Conservation (phyloP, 2,113 vertebrate species). For the Dipodomys stephensi region DNA sequence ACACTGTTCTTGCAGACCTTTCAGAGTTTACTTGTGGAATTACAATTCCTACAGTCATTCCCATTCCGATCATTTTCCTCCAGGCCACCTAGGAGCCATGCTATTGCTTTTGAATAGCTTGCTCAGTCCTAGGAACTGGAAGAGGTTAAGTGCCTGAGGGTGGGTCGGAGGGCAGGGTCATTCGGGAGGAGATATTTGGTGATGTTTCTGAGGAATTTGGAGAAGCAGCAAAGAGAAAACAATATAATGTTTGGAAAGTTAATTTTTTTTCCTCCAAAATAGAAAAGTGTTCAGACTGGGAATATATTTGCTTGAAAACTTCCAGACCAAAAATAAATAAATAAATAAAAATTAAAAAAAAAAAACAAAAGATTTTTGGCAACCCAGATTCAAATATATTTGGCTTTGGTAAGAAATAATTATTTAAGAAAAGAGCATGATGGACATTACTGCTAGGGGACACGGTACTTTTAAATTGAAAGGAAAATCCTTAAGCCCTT, state of each 20-base stretch:
- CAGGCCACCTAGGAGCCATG: background rate
- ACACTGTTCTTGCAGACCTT: background rate
- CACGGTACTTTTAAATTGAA: background rate
- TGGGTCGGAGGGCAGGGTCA: background rate
- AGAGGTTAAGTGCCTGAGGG: background rate
- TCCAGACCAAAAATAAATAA: background rate
- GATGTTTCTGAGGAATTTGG: background rate
- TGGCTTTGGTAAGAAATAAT: conserved; percentile 3
- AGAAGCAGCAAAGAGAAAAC: conserved; percentile 39
- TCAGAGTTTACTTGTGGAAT: background rate
- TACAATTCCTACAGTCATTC: background rate
- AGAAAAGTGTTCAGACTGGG: conserved; percentile 33
- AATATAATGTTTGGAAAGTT: background rate
- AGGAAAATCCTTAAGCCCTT: background rate
- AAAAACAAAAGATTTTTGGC: conserved; percentile 58
- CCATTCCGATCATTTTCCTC: background rate
- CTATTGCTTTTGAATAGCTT: background rate
- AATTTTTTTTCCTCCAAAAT: background rate
- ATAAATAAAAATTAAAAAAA: background rate
- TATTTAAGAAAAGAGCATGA: background rate
- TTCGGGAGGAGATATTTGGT: background rate
- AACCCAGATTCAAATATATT: conserved; percentile 46
- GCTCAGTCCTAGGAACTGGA: background rate
- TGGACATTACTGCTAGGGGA: background rate
- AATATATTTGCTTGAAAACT: conserved; percentile 31